Base-by-base conservation (phyloP, 2,113 vertebrate genomes). In the Eidolon helvum region DNA sequence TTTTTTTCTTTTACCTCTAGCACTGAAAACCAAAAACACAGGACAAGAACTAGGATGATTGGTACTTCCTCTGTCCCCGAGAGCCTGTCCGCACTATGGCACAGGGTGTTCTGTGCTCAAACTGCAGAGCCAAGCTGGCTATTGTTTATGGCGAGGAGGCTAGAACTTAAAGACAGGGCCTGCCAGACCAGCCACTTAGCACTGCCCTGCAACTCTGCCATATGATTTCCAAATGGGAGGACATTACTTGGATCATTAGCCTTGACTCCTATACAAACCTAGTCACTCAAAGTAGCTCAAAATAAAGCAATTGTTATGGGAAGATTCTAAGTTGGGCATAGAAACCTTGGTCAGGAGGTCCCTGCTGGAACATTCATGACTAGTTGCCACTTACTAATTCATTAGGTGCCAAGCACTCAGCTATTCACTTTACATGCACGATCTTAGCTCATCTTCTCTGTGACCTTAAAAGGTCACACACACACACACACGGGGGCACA, bases 161-260 rank as follows among this genome's bases (percentile, higher is more conserved):
- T 15, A 40, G 21, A 40, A 16, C 30, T 38, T 7, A 7, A 24
- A 43, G 40, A 59, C 28, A 26, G 28, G 50, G 53, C 63, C 88
- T 24, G 33, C 22, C 1, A 0, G 68, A 38, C 35, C 14, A 40
- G 48, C 24, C 10, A 7, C 69, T 65, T 28, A 57, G 61, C 83
- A 45, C 68, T 22, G 18, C 30, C 63, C 50, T 96, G 69, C 33
- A 40, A 35, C n/a, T 59, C 57, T 61, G 38, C 43, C 45, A 63
- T 40, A 2, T 55, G 90, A 57, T 87, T 71, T 94, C 87, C 80
- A 86, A 95, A 74, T 77, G 87, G 75, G 55, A 63, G 19, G 69
- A 24, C 61, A 55, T 75, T 48, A 79, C 59, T 69, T 71, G 35
- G 40, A 38, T 71, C 84, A 96, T 68, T 72, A 90, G 69, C 74